These are phyloP conservation scores for Psilopsiagon aymara DNA, from an alignment of 2,113 vertebrate genomes.

Conservation along the genomic window DNA sequence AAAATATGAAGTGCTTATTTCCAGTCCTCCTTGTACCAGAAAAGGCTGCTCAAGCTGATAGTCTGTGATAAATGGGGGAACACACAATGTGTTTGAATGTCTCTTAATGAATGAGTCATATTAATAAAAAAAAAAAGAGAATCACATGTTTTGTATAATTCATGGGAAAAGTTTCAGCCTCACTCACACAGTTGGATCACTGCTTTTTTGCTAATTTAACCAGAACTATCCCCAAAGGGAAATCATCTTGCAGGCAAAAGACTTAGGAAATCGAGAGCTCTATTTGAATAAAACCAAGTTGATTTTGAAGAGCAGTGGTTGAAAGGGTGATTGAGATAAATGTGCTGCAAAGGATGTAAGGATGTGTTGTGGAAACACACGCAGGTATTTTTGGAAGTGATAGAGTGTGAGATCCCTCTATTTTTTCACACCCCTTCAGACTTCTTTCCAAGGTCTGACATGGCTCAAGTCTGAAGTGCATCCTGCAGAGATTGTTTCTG, in stretches of 20 bases:
- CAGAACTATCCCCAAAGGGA: not conserved
- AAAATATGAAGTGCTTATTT: slow-evolving; percentile 39
- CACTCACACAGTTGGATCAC: not conserved
- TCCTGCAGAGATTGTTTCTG: not conserved
- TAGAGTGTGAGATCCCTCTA: not conserved
- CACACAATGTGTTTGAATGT: not conserved
- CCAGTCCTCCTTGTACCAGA: not conserved
- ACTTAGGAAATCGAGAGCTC: not conserved
- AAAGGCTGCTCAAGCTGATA: slow-evolving; percentile 7
- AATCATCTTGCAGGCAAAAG: not conserved
- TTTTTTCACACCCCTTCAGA: not conserved
- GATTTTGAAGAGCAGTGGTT: not conserved
- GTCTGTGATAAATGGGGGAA: slow-evolving; percentile 20
- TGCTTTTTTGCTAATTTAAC: slow-evolving; percentile 6
- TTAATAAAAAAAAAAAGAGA: not conserved
- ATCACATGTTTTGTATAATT: not conserved
- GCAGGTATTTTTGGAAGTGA: not conserved
- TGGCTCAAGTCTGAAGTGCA: not conserved
- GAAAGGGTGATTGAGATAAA: not conserved
- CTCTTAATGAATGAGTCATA: slow-evolving; percentile 56
- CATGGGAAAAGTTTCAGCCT: slow-evolving; percentile 20
- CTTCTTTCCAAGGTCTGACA: not conserved
- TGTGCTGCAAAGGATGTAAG: not conserved
- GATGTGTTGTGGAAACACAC: not conserved
- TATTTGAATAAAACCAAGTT: not conserved